Evolutionary conservation across 1,140 invertebrate genomes (phyloP).

Genomic region (Condylostylus longicornis): DNA sequence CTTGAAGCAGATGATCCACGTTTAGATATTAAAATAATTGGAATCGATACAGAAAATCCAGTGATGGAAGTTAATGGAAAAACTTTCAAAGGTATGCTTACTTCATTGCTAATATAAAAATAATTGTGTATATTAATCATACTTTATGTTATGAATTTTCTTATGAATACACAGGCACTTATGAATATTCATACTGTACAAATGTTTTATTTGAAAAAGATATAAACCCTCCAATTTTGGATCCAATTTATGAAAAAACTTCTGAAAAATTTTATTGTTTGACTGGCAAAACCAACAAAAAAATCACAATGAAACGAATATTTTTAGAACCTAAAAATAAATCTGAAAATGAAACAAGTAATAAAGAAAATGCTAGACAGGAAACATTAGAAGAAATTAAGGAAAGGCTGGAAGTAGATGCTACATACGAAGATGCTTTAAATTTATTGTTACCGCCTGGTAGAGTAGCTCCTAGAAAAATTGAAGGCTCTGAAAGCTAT

Average conservation of each 20-base stretch:
- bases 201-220: slow-evolving; percentile 37
- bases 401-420: slow-evolving; percentile 3
- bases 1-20: slow-evolving; percentile 19
- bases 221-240: slow-evolving; percentile 24
- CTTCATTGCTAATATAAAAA: not conserved
- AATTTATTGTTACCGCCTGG: too few species aligned
- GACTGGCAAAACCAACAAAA: slow-evolving; percentile 35
- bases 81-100: slow-evolving; percentile 25
- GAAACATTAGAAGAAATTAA: not conserved
- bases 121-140: not conserved
- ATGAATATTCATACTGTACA: slow-evolving; percentile 36
- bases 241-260: slow-evolving; percentile 34
- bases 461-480: too few species aligned
- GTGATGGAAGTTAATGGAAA: slow-evolving; percentile 39
- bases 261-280: slow-evolving; percentile 32
- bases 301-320: slow-evolving; percentile 36
- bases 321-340: slow-evolving; percentile 26
- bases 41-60: slow-evolving; percentile 37
- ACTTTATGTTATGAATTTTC: not conserved
- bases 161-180: slow-evolving; percentile 25
- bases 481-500: too few species aligned
- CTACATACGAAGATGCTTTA: slow-evolving; percentile 8
- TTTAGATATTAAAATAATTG: slow-evolving; percentile 32
- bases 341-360: not conserved
- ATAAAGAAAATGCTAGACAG: not conserved